Percentiles rank a stretch among this genome's conserved stretches.
phyloP scores from a whole-genome alignment of 2,797 vertebrate species.

The Pteronotus mesoamericanus region DNA sequence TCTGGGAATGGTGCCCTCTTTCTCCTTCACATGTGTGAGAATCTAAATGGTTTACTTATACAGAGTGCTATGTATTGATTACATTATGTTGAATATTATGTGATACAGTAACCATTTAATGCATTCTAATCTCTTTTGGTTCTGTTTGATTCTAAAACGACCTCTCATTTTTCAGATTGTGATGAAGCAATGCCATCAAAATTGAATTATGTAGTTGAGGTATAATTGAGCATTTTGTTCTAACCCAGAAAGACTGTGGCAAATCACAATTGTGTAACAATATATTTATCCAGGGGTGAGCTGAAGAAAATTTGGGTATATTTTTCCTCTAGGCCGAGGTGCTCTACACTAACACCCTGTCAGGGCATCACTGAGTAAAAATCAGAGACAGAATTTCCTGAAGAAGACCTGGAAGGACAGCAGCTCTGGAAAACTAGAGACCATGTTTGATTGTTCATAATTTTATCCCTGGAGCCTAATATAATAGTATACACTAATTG shows the following conservation, averaged over 20 bases:
- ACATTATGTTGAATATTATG: constrained; percentile 77
- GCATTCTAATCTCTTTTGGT: constrained; percentile 75
- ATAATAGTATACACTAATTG: neutral
- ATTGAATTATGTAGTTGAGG: constrained; percentile 24
- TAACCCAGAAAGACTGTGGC: neutral
- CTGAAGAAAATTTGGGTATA: neutral
- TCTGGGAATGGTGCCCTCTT: constrained; percentile 80
- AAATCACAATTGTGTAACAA: neutral
- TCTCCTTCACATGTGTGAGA: constrained; percentile 81
- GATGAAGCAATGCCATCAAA: constrained; percentile 36
- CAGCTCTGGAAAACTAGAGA: neutral
- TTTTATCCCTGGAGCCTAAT: neutral
- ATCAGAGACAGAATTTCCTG: neutral
- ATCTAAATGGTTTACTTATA: constrained; percentile 83
- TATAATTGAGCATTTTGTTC: constrained; percentile 44
- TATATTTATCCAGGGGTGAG: neutral
- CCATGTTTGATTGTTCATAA: neutral
- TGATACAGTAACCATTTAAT: constrained; percentile 68
- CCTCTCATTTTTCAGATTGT: constrained; percentile 65
- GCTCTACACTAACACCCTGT: neutral
- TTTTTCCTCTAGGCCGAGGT: neutral
- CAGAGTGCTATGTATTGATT: constrained; percentile 80
- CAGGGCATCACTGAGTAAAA: neutral
- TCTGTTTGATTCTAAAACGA: constrained; percentile 70
- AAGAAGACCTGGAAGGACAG: neutral